Evolutionary conservation across 2,888 invertebrate genomes (phyloP).

Genomic region (Mythimna vitellina): DNA sequence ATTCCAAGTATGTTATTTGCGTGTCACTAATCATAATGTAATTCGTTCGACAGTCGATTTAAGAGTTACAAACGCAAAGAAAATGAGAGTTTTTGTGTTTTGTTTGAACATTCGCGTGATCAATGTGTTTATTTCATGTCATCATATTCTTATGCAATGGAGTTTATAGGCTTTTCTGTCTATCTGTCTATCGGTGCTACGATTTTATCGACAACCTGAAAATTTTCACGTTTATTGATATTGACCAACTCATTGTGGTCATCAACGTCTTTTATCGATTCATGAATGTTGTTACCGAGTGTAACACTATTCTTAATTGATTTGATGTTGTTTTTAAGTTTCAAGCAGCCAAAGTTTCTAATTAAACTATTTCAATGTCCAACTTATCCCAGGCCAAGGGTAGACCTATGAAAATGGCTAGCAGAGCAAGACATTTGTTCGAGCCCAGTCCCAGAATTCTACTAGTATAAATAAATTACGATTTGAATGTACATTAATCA

Average conservation of each 20-base stretch:
- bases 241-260: background rate
- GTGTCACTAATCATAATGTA: conserved; percentile 39
- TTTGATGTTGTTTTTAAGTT: too few relatives aligned
- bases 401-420: background rate
- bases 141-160: background rate
- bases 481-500: conserved; percentile 17
- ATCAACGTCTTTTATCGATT: background rate
- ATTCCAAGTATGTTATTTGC: conserved; percentile 26
- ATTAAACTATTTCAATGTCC: background rate
- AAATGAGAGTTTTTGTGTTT: conserved; percentile 58
- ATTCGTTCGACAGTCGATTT: conserved; percentile 26
- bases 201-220: background rate
- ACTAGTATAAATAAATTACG: background rate
- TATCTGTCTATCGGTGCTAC: background rate
- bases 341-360: background rate
- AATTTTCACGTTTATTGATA: background rate
- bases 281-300: background rate
- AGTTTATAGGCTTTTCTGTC: background rate
- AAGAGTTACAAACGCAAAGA: conserved; percentile 47
- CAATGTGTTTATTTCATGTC: conserved; percentile 2
- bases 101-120: conserved; percentile 38
- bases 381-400: background rate
- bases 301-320: too few relatives aligned
- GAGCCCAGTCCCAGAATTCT: background rate
- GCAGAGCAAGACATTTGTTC: background rate